A percentile compares a stretch with the other conserved stretches of the same genome.
phyloP scores from a whole-genome alignment of 2,113 vertebrate genomes.

The Boulengeromyrus knoepffleri region DNA sequence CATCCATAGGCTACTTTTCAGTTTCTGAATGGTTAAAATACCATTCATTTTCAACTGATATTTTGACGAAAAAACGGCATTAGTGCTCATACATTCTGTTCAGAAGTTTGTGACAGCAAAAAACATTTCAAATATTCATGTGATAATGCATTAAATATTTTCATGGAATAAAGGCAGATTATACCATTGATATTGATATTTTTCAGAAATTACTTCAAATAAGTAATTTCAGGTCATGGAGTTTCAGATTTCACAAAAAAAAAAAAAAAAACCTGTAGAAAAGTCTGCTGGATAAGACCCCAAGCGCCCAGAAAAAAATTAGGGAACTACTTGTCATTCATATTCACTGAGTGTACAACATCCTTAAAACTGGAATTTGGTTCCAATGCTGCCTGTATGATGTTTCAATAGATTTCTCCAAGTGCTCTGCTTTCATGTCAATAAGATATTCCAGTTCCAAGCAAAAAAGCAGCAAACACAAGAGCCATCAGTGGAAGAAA shows the following conservation, averaged over 20 bases:
- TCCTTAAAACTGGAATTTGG: not conserved
- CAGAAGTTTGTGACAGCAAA: not conserved
- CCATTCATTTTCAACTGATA: not conserved
- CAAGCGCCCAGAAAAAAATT: not conserved
- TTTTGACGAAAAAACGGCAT: not conserved
- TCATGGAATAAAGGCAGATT: not conserved
- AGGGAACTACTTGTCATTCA: not conserved
- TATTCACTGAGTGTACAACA: not conserved
- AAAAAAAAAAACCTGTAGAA: not conserved
- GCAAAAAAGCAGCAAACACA: not conserved
- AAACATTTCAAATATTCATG: not conserved
- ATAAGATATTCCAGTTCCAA: not conserved
- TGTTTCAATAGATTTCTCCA: not conserved
- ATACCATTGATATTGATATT: not conserved
- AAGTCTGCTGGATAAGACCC: not conserved
- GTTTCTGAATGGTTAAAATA: not conserved
- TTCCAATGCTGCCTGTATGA: not conserved
- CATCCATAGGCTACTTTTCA: not conserved
- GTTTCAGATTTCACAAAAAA: not conserved
- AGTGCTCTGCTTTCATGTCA: not conserved
- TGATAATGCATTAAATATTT: not conserved
- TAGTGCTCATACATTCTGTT: not conserved
- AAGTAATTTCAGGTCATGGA: not conserved
- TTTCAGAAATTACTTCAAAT: too few species aligned
- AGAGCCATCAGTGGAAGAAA: not conserved